These are phyloP conservation scores for Ophonus ardosiacus DNA, from an alignment of 2,888 invertebrate genomes.

Conservation along the genomic window DNA sequence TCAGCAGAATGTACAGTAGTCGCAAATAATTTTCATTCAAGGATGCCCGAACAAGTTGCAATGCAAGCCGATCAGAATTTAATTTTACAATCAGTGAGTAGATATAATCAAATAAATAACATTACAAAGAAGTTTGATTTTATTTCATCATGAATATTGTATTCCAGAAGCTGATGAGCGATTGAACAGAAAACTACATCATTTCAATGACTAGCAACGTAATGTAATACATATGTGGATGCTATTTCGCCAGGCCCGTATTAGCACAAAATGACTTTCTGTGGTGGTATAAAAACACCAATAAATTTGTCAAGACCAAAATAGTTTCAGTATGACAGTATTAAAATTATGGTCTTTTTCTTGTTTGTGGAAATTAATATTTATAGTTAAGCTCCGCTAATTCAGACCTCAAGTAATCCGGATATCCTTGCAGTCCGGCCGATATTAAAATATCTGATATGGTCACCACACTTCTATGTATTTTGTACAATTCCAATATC, in stretches of 20 bases:
- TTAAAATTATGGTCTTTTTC: too few relatives aligned
- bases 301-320: too few relatives aligned
- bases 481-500: too few relatives aligned
- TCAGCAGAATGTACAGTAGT: neutral
- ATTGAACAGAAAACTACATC: constrained; percentile 34
- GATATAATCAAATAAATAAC: constrained; percentile 38
- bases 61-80: constrained; percentile 18
- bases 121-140: constrained; percentile 38
- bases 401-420: too few relatives aligned
- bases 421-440: too few relatives aligned
- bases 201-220: constrained; percentile 9
- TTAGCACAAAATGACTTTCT: neutral
- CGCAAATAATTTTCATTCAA: constrained; percentile 31
- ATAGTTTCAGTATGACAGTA: too few relatives aligned
- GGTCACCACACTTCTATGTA: too few relatives aligned
- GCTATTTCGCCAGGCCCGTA: neutral
- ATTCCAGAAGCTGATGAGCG: constrained; percentile 34
- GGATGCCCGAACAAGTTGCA: neutral
- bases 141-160: constrained; percentile 47
- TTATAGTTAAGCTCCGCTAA: too few relatives aligned
- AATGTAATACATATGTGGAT: constrained; percentile 27
- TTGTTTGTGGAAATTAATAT: too few relatives aligned
- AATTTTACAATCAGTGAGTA: constrained; percentile 33
- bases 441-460: too few relatives aligned
- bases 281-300: neutral